Evolutionary conservation across 2,888 invertebrate genomes (phyloP).

Genomic region (Girardia tigrina): DNA sequence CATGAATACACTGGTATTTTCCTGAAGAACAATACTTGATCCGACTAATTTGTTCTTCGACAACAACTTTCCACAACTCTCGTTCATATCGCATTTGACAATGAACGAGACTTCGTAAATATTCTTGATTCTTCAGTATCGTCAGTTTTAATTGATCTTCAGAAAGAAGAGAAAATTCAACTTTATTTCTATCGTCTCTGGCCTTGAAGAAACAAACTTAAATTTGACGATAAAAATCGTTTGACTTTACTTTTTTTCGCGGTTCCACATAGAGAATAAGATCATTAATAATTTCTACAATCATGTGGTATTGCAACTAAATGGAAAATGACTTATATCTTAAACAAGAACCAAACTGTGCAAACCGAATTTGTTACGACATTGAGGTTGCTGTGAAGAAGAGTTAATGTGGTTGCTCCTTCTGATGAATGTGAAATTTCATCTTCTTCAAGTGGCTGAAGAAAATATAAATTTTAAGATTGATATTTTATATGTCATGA

Average conservation of each 20-base stretch:
- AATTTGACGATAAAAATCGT: conserved; percentile 21
- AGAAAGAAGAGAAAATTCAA: conserved; percentile 26
- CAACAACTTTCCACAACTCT: conserved; percentile 24
- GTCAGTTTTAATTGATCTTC: conserved; percentile 30
- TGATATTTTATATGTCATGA: too few species aligned
- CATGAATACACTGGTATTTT: not conserved
- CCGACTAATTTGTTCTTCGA: conserved; percentile 13
- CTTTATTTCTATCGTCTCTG: conserved; percentile 27
- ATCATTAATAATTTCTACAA: conserved; percentile 92
- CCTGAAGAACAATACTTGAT: conserved; percentile 1
- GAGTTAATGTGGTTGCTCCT: conserved; percentile 84
- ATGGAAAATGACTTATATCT: conserved; percentile 33
- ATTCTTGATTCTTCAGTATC: conserved; percentile 34
- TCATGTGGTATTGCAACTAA: conserved; percentile 71
- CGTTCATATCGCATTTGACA: conserved; percentile 35
- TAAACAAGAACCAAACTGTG: conserved; percentile 6
- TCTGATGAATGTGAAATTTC: conserved; percentile 61
- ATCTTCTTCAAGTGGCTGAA: conserved; percentile 46
- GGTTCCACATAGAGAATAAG: conserved; percentile 87
- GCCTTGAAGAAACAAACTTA: conserved; percentile 20
- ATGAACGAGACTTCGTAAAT: conserved; percentile 31
- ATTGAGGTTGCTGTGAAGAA: conserved; percentile 93
- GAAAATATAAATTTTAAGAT: not conserved
- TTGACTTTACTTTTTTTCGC: conserved; percentile 59
- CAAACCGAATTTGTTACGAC: conserved; percentile 83